These are phyloP conservation scores for Carollia perspicillata DNA, from an alignment of 2,113 vertebrate species.

Conservation along the genomic window DNA sequence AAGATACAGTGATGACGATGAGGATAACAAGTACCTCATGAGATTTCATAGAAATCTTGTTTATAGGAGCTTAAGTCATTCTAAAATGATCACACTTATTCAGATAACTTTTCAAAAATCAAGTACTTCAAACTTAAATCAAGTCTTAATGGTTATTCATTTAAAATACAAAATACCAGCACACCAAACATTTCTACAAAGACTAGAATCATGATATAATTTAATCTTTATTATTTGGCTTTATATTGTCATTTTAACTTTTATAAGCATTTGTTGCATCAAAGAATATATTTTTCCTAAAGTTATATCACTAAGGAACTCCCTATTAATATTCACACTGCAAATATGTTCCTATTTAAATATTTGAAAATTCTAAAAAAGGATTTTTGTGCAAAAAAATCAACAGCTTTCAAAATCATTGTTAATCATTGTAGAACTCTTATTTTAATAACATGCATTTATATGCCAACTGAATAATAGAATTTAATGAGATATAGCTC, in stretches of 20 bases:
- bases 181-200: background rate
- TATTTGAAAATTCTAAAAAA: background rate
- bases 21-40: background rate
- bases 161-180: background rate
- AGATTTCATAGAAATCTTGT: background rate
- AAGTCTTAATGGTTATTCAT: background rate
- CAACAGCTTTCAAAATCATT: background rate
- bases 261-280: background rate
- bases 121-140: constrained; percentile 2
- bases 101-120: background rate
- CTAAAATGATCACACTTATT: background rate
- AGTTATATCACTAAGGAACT: background rate
- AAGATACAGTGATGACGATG: background rate
- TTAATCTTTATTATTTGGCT: background rate
- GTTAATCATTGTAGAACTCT: background rate
- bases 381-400: background rate
- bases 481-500: background rate
- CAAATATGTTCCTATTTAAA: background rate
- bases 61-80: background rate
- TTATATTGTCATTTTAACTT: background rate
- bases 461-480: background rate
- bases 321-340: background rate
- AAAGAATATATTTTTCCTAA: background rate
- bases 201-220: background rate
- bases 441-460: background rate